Conservation (phyloP, 2,888 invertebrate species). For the Slavum lentiscoides region DNA sequence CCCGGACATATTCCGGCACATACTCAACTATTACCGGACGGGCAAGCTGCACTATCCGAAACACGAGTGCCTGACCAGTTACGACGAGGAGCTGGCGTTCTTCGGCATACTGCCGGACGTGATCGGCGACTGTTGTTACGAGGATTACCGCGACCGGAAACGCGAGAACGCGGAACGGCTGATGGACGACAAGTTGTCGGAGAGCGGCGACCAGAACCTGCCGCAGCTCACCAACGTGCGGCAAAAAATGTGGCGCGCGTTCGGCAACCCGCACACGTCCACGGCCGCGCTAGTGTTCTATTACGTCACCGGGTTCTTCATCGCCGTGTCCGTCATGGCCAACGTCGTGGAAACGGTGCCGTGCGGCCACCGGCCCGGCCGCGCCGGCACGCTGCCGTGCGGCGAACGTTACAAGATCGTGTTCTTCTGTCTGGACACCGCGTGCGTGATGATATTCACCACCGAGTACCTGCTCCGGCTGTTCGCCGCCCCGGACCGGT, state of each 20-base stretch:
- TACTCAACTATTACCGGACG: conserved; percentile 97
- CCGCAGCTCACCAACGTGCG: conserved; percentile 85
- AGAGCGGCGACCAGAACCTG: conserved; percentile 86
- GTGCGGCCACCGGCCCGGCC: conserved; percentile 84
- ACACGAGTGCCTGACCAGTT: conserved; percentile 97
- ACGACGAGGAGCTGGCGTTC: conserved; percentile 98
- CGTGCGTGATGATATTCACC: conserved; percentile 99
- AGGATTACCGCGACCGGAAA: conserved; percentile 98
- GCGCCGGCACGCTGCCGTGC: conserved; percentile 87
- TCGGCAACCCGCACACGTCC: conserved; percentile 98
- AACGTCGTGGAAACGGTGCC: conserved; percentile 98
- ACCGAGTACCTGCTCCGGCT: conserved; percentile 93
- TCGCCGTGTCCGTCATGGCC: conserved; percentile 98
- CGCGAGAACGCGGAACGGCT: conserved; percentile 97
- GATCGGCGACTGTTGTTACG: conserved; percentile 98
- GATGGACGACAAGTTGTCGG: conserved; percentile 94
- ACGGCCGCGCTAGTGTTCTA: conserved; percentile 99
- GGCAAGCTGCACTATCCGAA: conserved; percentile 99
- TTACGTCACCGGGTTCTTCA: conserved; percentile 99
- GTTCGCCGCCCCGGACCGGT: conserved; percentile 97
- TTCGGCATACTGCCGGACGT: conserved; percentile 97
- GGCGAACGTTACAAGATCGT: conserved; percentile 97
- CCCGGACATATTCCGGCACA: conserved; percentile 97
- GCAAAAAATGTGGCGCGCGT: conserved; percentile 99
- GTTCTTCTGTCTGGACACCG: conserved; percentile 99